These are phyloP conservation scores for Xestoiulus laeticollis DNA, from an alignment of 2,888 invertebrate genomes.

Conservation along the genomic window DNA sequence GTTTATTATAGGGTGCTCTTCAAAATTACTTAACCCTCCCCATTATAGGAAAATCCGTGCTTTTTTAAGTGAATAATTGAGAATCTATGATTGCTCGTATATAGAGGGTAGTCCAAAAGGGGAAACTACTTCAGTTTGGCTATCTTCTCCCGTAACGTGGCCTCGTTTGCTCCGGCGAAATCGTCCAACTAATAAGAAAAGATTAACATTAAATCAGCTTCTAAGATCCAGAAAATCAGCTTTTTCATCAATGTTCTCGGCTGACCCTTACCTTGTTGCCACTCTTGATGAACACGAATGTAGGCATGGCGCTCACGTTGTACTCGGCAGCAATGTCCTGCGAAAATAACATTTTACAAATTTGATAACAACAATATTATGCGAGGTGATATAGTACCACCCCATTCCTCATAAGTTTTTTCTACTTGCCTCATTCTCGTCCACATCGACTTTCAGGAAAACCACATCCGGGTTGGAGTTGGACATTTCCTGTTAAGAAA, in stretches of 20 bases:
- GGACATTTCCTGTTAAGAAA: slow-evolving; percentile 56
- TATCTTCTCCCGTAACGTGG: slow-evolving; percentile 46
- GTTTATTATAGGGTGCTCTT: not conserved
- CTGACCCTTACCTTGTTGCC: slow-evolving; percentile 67
- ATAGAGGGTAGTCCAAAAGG: no score
- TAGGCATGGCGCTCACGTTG: slow-evolving; percentile 86
- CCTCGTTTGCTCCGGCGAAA: slow-evolving; percentile 57
- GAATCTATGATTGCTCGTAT: not conserved
- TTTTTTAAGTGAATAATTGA: not conserved
- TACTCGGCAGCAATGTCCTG: slow-evolving; percentile 79
- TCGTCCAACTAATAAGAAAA: slow-evolving; percentile 50
- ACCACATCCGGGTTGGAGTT: slow-evolving; percentile 51
- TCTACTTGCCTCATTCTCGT: slow-evolving; percentile 55
- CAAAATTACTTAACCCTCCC: not conserved
- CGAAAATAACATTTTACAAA: not conserved
- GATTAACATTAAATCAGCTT: not conserved
- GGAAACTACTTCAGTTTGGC: slow-evolving; percentile 38
- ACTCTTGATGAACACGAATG: slow-evolving; percentile 85
- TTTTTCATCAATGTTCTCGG: not conserved
- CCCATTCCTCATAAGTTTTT: no score
- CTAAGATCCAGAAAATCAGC: not conserved
- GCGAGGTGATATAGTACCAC: no score
- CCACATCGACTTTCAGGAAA: slow-evolving; percentile 56
- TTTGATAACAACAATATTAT: no score
- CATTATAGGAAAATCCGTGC: not conserved